Conservation (phyloP, 2,888 invertebrate species). For the Craniophora ligustri region DNA sequence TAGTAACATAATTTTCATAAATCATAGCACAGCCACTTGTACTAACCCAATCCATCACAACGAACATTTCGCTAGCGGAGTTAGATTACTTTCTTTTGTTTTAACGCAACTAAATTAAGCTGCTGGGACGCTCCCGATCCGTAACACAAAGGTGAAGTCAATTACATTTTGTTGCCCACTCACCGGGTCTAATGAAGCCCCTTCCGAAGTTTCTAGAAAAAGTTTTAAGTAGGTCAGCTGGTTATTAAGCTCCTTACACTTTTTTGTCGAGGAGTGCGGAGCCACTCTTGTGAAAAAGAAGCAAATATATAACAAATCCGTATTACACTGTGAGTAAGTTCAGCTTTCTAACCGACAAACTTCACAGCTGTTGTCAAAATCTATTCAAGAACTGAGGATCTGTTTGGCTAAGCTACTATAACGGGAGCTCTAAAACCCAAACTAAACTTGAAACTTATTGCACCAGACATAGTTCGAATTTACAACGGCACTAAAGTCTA, state of each 20-base stretch:
- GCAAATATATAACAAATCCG: not conserved
- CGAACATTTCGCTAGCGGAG: constrained; percentile 9
- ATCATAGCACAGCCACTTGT: constrained; percentile 19
- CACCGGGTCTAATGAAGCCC: constrained; percentile 70
- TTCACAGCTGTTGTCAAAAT: not conserved
- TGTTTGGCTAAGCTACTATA: too few relatives aligned
- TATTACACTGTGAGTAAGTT: not conserved
- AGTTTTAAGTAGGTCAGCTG: constrained; percentile 46
- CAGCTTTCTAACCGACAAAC: not conserved
- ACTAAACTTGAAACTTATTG: constrained; percentile 5
- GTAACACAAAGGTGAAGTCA: constrained; percentile 60
- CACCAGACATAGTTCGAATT: constrained; percentile 23
- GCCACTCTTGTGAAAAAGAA: not conserved
- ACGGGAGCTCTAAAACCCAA: too few relatives aligned
- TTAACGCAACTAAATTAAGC: constrained; percentile 54
- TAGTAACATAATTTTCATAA: not conserved
- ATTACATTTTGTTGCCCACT: constrained; percentile 70
- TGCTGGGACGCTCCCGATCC: constrained; percentile 64
- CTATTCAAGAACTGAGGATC: not conserved
- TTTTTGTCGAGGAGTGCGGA: constrained; percentile 1
- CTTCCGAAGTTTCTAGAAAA: constrained; percentile 44
- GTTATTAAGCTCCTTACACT: constrained; percentile 23
- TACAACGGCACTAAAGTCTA: constrained; percentile 19
- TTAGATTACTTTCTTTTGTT: constrained; percentile 65
- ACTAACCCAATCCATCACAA: constrained; percentile 18